Base-by-base conservation (phyloP, 2,113 vertebrate genomes). In the Equus przewalskii region DNA sequence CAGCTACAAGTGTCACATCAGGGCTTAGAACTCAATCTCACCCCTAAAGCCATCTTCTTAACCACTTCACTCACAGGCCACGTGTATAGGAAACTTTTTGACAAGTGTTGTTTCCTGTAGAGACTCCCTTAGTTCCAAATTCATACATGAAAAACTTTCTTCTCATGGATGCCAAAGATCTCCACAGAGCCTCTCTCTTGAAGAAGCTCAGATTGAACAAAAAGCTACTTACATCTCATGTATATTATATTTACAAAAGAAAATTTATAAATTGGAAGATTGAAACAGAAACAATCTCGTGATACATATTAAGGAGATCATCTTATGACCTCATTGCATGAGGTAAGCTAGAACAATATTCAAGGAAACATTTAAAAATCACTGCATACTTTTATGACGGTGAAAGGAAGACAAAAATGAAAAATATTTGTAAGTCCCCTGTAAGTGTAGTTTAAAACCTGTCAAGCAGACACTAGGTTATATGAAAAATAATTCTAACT, bases 391-490 rank as follows among this genome's bases (percentile, higher is more conserved):
- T 96, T 83, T 88, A 85, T 28, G n/a, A 93, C 30, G 54, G 22
- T 51, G 4, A 51, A 97, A 86, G 67, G 22, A 85, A 70, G n/a
- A 95, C n/a, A 80, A 51, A 96, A 89, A 82, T 12, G 24, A 92
- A 90, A 87, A 80, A 67, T 64, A 73, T 22, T 24, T 79, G 62
- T 58, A 73, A 73, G 28, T 64, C 14, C 8, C 88, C 49, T 92
- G 6, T 88, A 87, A 83, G 18, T 69, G 18, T 22, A 79, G 58
- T 90, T 88, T 69, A 94, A 93, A 91, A 76, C 22, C 44, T 83
- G 36, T 28, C 64, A 89, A 58, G 22, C 7, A 76, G 91, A 83
- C 6, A 69, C 7, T 18, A 83, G 10, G 12, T 62, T 79, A 33
- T 41, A 44, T 49, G 33, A 91, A 97, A 88, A 92, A 49, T 64